A percentile compares a stretch with the other conserved stretches of the same genome.
These are phyloP conservation scores for Tenebrosternarchus preto DNA, from an alignment of 2,113 vertebrate genomes.

Conservation along the genomic window DNA sequence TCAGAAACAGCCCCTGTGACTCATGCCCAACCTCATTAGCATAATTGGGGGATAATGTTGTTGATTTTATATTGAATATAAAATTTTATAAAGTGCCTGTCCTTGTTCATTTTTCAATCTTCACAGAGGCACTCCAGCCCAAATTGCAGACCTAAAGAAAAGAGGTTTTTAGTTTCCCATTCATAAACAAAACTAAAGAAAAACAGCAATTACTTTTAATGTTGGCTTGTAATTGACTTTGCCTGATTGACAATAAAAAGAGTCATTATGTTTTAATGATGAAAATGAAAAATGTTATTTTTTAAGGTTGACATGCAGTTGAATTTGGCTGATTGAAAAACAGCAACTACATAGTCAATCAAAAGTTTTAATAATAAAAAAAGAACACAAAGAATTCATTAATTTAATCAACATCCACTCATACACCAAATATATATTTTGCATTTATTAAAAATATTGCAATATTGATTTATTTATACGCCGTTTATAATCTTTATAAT, in stretches of 20 bases:
- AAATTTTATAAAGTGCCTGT: slow-evolving; percentile 27
- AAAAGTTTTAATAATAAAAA: background rate
- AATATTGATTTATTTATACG: too few species aligned
- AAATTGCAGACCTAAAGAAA: background rate
- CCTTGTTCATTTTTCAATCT: background rate
- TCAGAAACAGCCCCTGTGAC: background rate
- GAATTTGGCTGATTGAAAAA: background rate
- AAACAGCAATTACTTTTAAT: background rate
- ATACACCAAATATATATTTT: too few species aligned
- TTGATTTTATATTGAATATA: slow-evolving; percentile 12
- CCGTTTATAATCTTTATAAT: too few species aligned
- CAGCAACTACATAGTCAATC: background rate
- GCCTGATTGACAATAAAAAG: background rate
- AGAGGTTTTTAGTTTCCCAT: background rate
- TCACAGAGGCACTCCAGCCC: background rate
- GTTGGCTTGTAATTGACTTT: background rate
- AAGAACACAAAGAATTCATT: too few species aligned
- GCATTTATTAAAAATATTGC: too few species aligned
- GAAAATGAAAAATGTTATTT: background rate
- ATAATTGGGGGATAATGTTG: slow-evolving; percentile 34
- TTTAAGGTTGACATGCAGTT: background rate
- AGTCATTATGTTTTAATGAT: too few species aligned
- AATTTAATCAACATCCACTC: too few species aligned
- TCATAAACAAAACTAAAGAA: background rate
- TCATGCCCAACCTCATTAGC: slow-evolving; percentile 19